Evolutionary conservation across 1,140 invertebrate genomes (phyloP), one percentile per base, ranked within the genome.

Genomic region (Bursaphelenchus mucronatus): DNA sequence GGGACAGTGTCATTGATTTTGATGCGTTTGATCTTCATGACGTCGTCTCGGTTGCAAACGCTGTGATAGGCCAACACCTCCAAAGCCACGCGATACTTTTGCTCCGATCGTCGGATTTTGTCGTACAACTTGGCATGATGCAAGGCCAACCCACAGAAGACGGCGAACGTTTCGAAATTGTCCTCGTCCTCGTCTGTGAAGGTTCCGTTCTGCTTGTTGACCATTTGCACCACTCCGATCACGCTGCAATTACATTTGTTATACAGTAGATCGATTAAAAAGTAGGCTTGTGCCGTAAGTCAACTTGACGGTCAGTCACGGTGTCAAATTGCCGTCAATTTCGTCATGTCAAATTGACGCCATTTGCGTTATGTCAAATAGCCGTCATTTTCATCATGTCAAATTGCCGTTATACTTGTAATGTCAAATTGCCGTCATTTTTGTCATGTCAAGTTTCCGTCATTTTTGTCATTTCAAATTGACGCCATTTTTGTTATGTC

Each of bases 151-250:
- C 90, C 90, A 80, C 90, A 91, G 76, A 91, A 91, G 15, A 89
- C 86, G 0, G 90, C 89, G 79, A 91, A 91, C 51, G 87, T 88
- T 81, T 89, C 87, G 83, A 92, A 92, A 0, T 88, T 87, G 71
- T 88, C 87, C 82, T 90, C 89, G 76, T 92, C 90, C 56, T 87
- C 86, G 74, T 86, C 87, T 11, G 85, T 88, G 76, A 91, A 91
- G 21, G 80, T 78, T 3, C 87, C 88, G 43, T 84, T 82, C 21
- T 86, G 82, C 81, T 91, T 91, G 78, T 91, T 91, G 0, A 91
- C 89, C 89, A 91, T 91, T 83, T 92, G 90, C 4, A 92, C 88
- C 1, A 92, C 89, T 8, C 89, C 90, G 56, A 90, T 89, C 9
- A 90, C 86, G 67, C 85, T 86, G 73, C 52, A 80, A 78, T 62